phyloP scores from a whole-genome alignment of 2,888 invertebrate species.

The Trissolcus brochymenae region DNA sequence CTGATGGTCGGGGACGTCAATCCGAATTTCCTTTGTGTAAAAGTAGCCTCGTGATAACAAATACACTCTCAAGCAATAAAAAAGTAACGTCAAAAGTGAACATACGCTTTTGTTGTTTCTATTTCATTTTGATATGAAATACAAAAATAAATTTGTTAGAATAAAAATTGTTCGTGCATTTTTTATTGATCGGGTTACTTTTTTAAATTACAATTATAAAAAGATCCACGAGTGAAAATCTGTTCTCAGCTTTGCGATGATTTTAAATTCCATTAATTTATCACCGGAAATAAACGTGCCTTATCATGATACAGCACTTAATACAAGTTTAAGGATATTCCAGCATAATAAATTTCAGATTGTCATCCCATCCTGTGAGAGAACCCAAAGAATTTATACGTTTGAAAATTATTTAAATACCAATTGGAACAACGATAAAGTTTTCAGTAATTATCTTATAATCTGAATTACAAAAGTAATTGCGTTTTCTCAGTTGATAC shows the following conservation, averaged over 20 bases:
- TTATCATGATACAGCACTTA: slow-evolving; percentile 14
- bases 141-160: neutral
- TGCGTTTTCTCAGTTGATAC: too few species aligned
- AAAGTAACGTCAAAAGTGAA: too few species aligned
- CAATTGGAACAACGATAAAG: neutral
- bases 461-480: neutral
- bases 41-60: slow-evolving; percentile 2
- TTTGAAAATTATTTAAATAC: slow-evolving; percentile 4
- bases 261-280: slow-evolving; percentile 18
- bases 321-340: slow-evolving; percentile 6
- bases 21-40: too few species aligned
- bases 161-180: neutral
- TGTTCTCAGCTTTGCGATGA: neutral
- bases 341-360: slow-evolving; percentile 19
- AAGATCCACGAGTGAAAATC: neutral
- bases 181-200: neutral
- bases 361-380: slow-evolving; percentile 4
- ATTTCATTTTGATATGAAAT: neutral
- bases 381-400: slow-evolving; percentile 5
- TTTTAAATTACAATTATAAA: neutral
- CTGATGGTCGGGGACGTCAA: too few species aligned
- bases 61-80: neutral
- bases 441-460: neutral
- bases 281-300: slow-evolving; percentile 22
- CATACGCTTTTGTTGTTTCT: too few species aligned